Evolutionary conservation across 2,113 vertebrate species (phyloP), one percentile per base, ranked within the genome.

Genomic region (Oceanodroma tethys): DNA sequence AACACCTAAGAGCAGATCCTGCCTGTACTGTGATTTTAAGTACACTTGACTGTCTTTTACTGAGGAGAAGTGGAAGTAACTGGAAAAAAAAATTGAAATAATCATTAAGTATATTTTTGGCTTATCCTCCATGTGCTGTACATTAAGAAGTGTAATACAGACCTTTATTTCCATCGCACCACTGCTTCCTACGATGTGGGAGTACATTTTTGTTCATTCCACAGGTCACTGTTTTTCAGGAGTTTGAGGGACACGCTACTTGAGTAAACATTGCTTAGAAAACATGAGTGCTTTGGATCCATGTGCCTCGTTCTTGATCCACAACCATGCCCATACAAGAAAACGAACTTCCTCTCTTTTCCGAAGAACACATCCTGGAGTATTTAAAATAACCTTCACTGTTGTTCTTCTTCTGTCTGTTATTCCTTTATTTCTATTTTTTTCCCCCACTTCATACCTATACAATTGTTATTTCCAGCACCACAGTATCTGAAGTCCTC

Each of bases 361-460:
- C 30, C 2, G 4, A 89, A 48, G 22, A 83, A 40, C 13, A 34
- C 4, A 40, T 82, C 10, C 20, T 55, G 5, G 10, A 5, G 11
- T 14, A 0, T 86, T 89, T 74, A 65, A 89, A 67, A 80, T 66
- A 58, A 11, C 7, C 10, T 56, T 38, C 16, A 1, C 6, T 38
- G 14, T 59, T 0, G 2, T 73, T 90, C 7, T 70, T 68, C 36
- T 74, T 25, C 2, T 53, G 29, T 62, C 36, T 79, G 25, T 78
- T 71, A 53, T 74, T 86, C 85, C 21, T 90, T 78, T 81, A 40
- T 91, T 81, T 62, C 22, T 86, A 7, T 3, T 30, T 76, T 53
- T 11, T 0, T 0, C 1, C 4, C 6, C 8, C 0, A 0, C 3
- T 23, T 40, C 1, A 0, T n/a, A 2, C 42, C 26, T 86, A 50